Conservation (phyloP, 1,140 invertebrate genomes). For the Macrobrachium rosenbergii region DNA sequence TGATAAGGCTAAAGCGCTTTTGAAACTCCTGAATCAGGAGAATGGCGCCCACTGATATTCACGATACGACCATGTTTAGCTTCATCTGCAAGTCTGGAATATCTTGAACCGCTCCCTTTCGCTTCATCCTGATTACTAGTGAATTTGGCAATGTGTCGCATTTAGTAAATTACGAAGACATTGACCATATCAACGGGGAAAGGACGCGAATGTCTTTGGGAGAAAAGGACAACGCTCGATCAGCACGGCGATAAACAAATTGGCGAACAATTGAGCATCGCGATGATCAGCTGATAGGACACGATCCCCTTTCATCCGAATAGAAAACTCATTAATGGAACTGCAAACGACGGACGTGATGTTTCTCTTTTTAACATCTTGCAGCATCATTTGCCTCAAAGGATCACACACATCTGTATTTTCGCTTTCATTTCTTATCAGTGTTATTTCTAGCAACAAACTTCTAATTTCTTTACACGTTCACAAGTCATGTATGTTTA, state of each 20-base stretch:
- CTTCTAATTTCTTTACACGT: too few relatives aligned
- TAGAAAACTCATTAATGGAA: slow-evolving; percentile 32
- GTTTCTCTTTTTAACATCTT: neutral
- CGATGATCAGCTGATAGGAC: neutral
- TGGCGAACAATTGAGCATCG: slow-evolving; percentile 24
- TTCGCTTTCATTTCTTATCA: too few relatives aligned
- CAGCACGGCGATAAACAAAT: neutral
- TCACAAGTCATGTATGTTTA: too few relatives aligned
- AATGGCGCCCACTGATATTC: neutral
- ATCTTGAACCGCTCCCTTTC: neutral
- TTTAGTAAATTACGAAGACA: too few relatives aligned
- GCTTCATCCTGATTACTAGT: neutral
- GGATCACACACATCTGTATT: too few relatives aligned
- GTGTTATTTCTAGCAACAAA: too few relatives aligned
- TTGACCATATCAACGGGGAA: neutral
- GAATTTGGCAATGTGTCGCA: neutral
- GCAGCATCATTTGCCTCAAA: neutral
- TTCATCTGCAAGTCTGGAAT: too few relatives aligned
- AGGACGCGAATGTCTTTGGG: neutral
- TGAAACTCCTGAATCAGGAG: neutral
- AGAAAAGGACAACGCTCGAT: slow-evolving; percentile 18
- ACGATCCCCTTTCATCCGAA: slow-evolving; percentile 7
- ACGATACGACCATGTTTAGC: neutral
- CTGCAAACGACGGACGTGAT: slow-evolving; percentile 30
- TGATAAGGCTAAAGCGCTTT: slow-evolving; percentile 33